These are phyloP conservation scores for Pomatostomus ruficeps DNA, from an alignment of 2,113 vertebrate species.

Conservation along the genomic window DNA sequence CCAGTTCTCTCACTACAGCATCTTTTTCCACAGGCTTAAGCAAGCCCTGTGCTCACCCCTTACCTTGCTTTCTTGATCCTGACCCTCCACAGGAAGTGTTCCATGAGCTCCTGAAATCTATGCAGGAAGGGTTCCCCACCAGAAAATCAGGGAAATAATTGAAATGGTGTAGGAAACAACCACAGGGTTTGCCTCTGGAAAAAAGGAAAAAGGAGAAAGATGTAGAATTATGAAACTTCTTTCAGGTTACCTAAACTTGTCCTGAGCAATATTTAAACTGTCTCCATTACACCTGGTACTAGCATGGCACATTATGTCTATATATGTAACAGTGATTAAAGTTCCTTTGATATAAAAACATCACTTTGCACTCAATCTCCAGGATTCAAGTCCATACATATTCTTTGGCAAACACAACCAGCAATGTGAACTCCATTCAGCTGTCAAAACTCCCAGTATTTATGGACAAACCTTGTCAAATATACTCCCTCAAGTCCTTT, in stretches of 20 bases:
- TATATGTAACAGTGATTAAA: neutral
- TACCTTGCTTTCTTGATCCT: neutral
- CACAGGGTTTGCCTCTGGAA: neutral
- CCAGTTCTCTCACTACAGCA: rapidly evolving
- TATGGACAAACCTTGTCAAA: neutral
- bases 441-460: neutral
- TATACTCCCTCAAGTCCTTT: neutral
- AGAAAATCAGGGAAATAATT: neutral
- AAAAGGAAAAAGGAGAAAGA: neutral
- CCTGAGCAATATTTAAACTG: neutral
- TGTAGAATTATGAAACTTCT: neutral
- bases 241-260: neutral
- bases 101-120: neutral
- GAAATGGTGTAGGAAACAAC: neutral
- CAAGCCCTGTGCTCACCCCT: neutral
- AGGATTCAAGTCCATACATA: neutral
- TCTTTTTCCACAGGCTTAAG: neutral
- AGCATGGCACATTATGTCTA: neutral
- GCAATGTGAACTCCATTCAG: neutral
- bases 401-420: neutral
- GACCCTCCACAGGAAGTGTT: neutral
- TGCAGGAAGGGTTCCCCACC: neutral
- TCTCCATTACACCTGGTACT: neutral
- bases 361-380: neutral
- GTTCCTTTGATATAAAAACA: neutral